A percentile compares a stretch with the other conserved stretches of the same genome.
phyloP scores from a whole-genome alignment of 1,140 invertebrate genomes.

The Drosophila tani region DNA sequence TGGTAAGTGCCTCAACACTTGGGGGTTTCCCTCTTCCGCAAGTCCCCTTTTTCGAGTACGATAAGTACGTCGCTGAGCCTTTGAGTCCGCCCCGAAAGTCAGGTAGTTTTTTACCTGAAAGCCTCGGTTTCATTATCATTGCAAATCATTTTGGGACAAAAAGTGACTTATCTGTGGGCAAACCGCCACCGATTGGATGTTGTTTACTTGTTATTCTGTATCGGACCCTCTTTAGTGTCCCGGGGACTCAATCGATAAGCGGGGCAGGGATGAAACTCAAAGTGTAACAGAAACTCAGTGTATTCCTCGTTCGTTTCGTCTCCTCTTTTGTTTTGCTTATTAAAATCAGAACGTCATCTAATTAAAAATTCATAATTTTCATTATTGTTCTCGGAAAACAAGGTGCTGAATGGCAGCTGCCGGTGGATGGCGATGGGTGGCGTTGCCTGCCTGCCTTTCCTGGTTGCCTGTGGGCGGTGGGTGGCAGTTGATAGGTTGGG shows the following conservation, averaged over 20 bases:
- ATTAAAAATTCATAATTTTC: constrained; percentile 78
- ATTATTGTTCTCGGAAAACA: constrained; percentile 72
- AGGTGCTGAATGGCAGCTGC: constrained; percentile 35
- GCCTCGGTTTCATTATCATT: constrained; percentile 26
- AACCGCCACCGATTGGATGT: constrained; percentile 14
- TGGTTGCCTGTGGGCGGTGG: background rate
- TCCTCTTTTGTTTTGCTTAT: constrained; percentile 32
- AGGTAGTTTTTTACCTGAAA: constrained; percentile 34
- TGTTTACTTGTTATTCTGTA: constrained; percentile 23
- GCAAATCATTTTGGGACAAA: constrained; percentile 14
- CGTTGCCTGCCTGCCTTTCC: background rate
- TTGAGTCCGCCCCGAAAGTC: constrained; percentile 2
- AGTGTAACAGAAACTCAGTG: constrained; percentile 19
- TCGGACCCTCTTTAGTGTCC: background rate
- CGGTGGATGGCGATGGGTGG: constrained; percentile 8
- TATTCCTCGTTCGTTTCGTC: constrained; percentile 30
- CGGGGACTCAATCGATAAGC: constrained; percentile 1
- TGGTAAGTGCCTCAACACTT: constrained; percentile 15
- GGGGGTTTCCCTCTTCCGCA: constrained; percentile 7
- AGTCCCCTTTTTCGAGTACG: constrained; percentile 3
- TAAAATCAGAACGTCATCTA: constrained; percentile 71
- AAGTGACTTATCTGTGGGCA: constrained; percentile 11
- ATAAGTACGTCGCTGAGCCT: constrained; percentile 8
- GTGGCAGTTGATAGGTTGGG: background rate
- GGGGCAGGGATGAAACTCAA: background rate